Conservation (phyloP, 2,888 invertebrate genomes). For the Leptinotarsa peninsularis region DNA sequence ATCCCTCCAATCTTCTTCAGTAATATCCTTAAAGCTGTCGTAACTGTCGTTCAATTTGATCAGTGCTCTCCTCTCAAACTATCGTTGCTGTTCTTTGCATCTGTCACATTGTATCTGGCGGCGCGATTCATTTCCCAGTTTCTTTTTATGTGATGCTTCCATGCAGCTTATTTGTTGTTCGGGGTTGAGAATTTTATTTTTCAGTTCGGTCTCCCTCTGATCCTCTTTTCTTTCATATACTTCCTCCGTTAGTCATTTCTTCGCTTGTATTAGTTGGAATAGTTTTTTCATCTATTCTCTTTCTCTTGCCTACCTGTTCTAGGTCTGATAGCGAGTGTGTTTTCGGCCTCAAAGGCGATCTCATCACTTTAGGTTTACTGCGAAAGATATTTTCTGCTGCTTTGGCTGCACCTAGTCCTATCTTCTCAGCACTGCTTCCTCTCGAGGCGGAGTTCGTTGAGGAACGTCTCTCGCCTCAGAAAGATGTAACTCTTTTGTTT, state of each 20-base stretch:
- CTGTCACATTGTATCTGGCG: slow-evolving; percentile 18
- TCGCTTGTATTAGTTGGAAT: too few species aligned
- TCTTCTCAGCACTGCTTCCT: too few species aligned
- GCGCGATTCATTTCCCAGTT: neutral
- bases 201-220: neutral
- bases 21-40: slow-evolving; percentile 22
- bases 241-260: neutral
- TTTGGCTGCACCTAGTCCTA: too few species aligned
- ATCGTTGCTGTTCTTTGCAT: slow-evolving; percentile 18
- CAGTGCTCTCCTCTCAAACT: slow-evolving; percentile 1
- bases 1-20: slow-evolving; percentile 24
- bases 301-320: too few species aligned
- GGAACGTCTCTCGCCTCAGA: too few species aligned
- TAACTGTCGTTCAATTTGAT: slow-evolving; percentile 27
- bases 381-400: too few species aligned
- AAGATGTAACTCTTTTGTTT: too few species aligned
- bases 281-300: too few species aligned
- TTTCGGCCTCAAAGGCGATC: too few species aligned
- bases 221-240: neutral
- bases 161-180: neutral
- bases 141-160: neutral
- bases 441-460: too few species aligned
- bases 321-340: too few species aligned
- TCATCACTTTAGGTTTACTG: too few species aligned
- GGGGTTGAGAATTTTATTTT: neutral